Conservation (phyloP, 1,140 invertebrate species). For the Centruroides sculpturatus region DNA sequence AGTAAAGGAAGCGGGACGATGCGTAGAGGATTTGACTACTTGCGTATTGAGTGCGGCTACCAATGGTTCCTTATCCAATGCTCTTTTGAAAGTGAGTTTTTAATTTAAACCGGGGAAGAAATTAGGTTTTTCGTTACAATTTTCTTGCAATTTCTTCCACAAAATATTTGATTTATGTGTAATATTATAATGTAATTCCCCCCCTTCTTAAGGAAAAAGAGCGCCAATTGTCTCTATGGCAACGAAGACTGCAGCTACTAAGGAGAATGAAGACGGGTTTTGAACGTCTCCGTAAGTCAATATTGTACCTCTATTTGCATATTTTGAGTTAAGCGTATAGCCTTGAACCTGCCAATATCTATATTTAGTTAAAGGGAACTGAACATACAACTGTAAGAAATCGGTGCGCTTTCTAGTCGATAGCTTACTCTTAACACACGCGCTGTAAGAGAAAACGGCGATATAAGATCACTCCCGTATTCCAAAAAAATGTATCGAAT, state of each 20-base stretch:
- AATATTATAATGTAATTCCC: background rate
- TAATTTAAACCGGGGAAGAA: too few relatives aligned
- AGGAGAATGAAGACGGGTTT: conserved; percentile 54
- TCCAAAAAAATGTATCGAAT: too few relatives aligned
- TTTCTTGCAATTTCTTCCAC: too few relatives aligned
- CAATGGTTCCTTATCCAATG: conserved; percentile 1
- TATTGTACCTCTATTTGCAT: background rate
- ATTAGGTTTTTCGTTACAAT: too few relatives aligned
- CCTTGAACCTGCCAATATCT: background rate
- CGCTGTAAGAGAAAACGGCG: too few relatives aligned
- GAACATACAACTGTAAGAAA: background rate
- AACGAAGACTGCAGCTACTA: conserved; percentile 61
- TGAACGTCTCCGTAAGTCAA: conserved; percentile 45
- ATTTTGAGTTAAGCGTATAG: background rate
- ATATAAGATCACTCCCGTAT: too few relatives aligned
- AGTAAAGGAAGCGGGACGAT: conserved; percentile 57
- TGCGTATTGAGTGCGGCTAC: conserved; percentile 22
- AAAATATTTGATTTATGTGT: too few relatives aligned
- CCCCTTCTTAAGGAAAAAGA: conserved; percentile 41
- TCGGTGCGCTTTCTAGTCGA: too few relatives aligned
- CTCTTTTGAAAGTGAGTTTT: conserved; percentile 5
- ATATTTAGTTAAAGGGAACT: background rate
- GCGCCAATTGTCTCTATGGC: conserved; percentile 73
- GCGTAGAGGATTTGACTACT: conserved; percentile 28
- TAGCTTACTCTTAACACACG: too few relatives aligned